Evolutionary conservation across 2,888 invertebrate genomes (phyloP), one percentile per base, ranked within the genome.

Genomic region (Rotaria sp.): DNA sequence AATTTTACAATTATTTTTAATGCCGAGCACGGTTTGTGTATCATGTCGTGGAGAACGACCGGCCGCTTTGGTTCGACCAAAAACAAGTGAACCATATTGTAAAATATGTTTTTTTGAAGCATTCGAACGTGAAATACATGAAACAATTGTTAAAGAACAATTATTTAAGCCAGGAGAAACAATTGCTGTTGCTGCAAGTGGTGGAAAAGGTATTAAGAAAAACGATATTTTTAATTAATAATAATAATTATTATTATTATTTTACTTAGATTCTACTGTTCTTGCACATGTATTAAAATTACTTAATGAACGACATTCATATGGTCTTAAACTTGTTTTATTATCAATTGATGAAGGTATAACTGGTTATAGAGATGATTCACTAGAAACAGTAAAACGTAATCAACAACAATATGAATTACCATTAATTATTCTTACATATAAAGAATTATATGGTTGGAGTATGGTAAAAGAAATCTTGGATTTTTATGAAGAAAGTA

Each of bases 281-380:
- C 92, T 99, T 86, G 98, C 98, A 0, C 95, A 97, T 90, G 94
- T 96, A 48, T 91, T 99, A 89, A 97, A 97, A 92, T 92, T 94
- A 4, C 92, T 99, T 24, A 99, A 99, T 91, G 94, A 96, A 89
- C 93, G 94, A 84, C 94, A 97, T 91, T 92, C 95, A 88, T 99
- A 99, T 92, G 96, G 95, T 0, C 92, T 99, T 26, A 94, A 97
- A 87, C 92, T 99, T 67, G 93, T 95, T 88, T 92, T 99, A 50
- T 92, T 99, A 67, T 99, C 98, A 0, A 96, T 99, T 88, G 99
- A 99, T 91, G 99, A 99, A 93, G 97, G 99, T 87, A 99, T 99
- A 88, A 96, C 96, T 88, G 95, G 94, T 90, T 93, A 93, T 91
- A 93, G 98, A 88, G 97, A 98, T 91, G 97, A 98, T 91, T 97